Evolutionary conservation across 2,797 vertebrate genomes (phyloP).

Genomic region (Rhadinocentrus ornatus): DNA sequence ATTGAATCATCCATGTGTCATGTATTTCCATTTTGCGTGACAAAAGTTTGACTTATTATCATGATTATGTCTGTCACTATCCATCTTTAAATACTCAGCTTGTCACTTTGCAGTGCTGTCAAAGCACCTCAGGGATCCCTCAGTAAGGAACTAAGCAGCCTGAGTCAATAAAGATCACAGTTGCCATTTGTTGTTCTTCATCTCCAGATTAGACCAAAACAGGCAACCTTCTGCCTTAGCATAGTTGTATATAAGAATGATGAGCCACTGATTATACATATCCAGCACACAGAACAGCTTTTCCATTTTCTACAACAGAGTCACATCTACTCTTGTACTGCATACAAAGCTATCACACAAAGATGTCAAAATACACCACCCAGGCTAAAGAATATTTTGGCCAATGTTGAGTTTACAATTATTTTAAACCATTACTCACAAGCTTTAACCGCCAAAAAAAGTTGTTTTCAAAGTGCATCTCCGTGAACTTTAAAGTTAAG

Average conservation of each 20-base stretch:
- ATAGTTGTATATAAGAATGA: conserved; percentile 40
- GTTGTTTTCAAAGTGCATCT: no score
- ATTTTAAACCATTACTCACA: no score
- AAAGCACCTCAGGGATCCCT: not conserved
- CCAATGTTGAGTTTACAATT: not conserved
- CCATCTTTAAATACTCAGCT: conserved; percentile 19
- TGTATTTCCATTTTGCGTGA: not conserved
- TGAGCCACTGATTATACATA: conserved; percentile 33
- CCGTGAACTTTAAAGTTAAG: no score
- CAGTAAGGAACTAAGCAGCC: conserved; percentile 13
- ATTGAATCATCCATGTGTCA: not conserved
- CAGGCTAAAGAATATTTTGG: not conserved
- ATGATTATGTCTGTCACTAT: conserved; percentile 2
- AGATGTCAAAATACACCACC: not conserved
- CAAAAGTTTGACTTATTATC: conserved; percentile 6
- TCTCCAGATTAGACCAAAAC: conserved; percentile 37
- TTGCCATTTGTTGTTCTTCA: conserved; percentile 35
- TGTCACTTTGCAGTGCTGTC: conserved; percentile 26
- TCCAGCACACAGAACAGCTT: conserved; percentile 4
- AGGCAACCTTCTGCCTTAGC: conserved; percentile 45
- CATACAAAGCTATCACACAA: not conserved
- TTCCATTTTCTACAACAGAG: not conserved
- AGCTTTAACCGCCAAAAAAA: no score
- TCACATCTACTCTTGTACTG: not conserved
- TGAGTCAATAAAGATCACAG: conserved; percentile 38